Percentiles rank a stretch among this genome's conserved stretches.
These are phyloP conservation scores for Teleogryllus oceanicus DNA, from an alignment of 2,888 invertebrate species.

Conservation along the genomic window DNA sequence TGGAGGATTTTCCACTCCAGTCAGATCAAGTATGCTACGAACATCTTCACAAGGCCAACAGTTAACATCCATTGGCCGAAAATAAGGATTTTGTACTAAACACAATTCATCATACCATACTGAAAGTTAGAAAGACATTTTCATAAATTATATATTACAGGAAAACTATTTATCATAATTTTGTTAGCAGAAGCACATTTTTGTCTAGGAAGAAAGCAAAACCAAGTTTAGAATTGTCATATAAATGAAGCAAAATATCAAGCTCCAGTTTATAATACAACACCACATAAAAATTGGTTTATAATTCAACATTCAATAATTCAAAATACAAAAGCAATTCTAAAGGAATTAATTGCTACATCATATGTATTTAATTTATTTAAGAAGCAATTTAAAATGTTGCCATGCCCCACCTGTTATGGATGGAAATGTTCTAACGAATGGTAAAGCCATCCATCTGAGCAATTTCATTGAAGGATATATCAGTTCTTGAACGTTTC, in stretches of 20 bases:
- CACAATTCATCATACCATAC: constrained; percentile 83
- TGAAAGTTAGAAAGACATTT: constrained; percentile 46
- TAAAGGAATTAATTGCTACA: constrained; percentile 9
- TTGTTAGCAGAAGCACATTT: constrained; percentile 25
- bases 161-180: constrained; percentile 24
- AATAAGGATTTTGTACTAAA: constrained; percentile 78
- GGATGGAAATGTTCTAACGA: constrained; percentile 69
- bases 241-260: too few species aligned
- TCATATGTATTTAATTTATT: not conserved
- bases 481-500: constrained; percentile 74
- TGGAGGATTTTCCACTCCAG: constrained; percentile 54
- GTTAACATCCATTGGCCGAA: constrained; percentile 75
- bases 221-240: too few species aligned
- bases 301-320: not conserved
- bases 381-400: not conserved
- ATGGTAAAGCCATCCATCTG: constrained; percentile 70
- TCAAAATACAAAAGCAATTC: not conserved
- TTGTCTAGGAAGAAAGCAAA: not conserved
- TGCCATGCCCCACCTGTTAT: constrained; percentile 58
- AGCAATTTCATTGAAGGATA: constrained; percentile 75
- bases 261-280: too few species aligned
- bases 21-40: constrained; percentile 63
- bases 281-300: not conserved
- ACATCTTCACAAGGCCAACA: constrained; percentile 78
- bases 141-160: constrained; percentile 29